Evolutionary conservation across 2,113 vertebrate species (phyloP), one percentile per base, ranked within the genome.

Genomic region (rat (Rattus norvegicus)): DNA sequence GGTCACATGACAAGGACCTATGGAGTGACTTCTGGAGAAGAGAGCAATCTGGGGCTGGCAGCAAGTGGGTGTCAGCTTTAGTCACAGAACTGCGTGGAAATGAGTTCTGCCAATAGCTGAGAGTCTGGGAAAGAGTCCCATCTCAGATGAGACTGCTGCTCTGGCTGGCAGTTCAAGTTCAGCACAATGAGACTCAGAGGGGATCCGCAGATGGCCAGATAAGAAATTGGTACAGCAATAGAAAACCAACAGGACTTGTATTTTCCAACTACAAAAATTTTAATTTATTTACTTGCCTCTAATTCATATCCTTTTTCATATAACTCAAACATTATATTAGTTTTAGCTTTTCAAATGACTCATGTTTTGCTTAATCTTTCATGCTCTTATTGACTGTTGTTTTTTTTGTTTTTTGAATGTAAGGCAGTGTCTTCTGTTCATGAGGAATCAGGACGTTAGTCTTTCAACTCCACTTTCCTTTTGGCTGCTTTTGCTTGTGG

Each of bases 261-360:
- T 70, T 22, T 76, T 2, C 12, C 14, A 91, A 47, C 14, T 91
- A 73, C 67, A 75, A 86, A 73, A 85, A 39, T 3, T 8, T 39
- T 83, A 39, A 61, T 20, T 83, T 81, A n/a, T 59, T 59, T 59
- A 81, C 20, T 59, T 59, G n/a, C 3, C 54, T 59, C 79, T n/a
- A 81, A 59, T 81, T 81, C 36, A 24, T 59, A 12, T 56, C 17
- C 5, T 7, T 81, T 59, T 22, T 26, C 12, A 8, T 59, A 39
- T 83, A 7, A 26, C 54, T 83, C 81, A 75, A 84, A 72, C 69
- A 30, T 75, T 72, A 43, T 36, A 47, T 73, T 84, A 72, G 63
- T 79, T 84, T 89, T 75, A 93, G 33, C 56, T 83, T 52, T 92
- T 91, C 33, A 89, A 75, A 39, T 93, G 56, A 13, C 49, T 92